Percentiles rank a stretch among this genome's conserved stretches.
Conservation (phyloP, 64 coral and sea anemone genomes). For the Pocillopora damicornis region DNA sequence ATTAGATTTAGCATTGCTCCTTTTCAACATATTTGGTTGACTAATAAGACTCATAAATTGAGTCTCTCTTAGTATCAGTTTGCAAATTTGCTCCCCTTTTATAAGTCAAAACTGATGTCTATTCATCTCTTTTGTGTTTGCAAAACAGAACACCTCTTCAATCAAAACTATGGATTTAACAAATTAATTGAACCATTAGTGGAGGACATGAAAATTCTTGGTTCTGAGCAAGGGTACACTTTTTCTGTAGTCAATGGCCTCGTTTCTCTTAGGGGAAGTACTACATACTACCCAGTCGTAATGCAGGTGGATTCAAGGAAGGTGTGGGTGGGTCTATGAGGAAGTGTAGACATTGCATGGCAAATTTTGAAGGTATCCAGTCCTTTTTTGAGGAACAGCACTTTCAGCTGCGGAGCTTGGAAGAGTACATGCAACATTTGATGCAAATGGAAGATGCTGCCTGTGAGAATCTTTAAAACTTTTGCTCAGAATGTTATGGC, state of each 20-base stretch:
- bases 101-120: slow-evolving; percentile 52
- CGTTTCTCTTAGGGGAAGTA: not conserved
- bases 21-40: no score
- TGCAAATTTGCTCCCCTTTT: slow-evolving; percentile 23
- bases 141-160: not conserved
- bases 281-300: not conserved
- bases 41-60: slow-evolving; percentile 38
- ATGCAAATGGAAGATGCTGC: not conserved
- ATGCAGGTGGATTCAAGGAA: slow-evolving; percentile 13
- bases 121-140: slow-evolving; percentile 34
- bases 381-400: not conserved
- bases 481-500: slow-evolving; percentile 10
- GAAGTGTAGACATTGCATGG: slow-evolving; percentile 31
- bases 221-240: not conserved
- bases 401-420: not conserved
- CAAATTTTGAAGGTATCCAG: not conserved
- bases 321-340: not conserved
- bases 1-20: no score
- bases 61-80: slow-evolving; percentile 57
- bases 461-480: not conserved
- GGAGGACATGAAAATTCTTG: slow-evolving; percentile 7
- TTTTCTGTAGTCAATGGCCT: not conserved
- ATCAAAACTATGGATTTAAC: slow-evolving; percentile 31
- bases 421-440: not conserved
- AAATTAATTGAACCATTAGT: slow-evolving; percentile 20